These are phyloP conservation scores for Cariama cristata DNA, from an alignment of 2,113 vertebrate genomes.

Conservation along the genomic window DNA sequence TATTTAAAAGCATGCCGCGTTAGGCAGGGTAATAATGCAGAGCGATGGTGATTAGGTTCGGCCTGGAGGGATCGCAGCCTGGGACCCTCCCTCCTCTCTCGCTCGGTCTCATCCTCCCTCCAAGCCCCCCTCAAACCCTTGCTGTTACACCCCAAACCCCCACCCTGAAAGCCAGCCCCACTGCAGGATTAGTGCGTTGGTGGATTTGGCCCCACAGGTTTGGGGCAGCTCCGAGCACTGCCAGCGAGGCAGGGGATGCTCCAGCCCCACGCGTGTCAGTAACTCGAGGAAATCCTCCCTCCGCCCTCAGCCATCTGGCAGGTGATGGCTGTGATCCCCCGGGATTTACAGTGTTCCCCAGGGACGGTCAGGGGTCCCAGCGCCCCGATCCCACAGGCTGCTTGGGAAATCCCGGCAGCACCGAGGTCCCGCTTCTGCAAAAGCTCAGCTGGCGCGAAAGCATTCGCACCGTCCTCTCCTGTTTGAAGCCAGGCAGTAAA, in stretches of 20 bases:
- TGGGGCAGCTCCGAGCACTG: neutral
- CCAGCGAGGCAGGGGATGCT: neutral
- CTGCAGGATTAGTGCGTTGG: rapidly evolving
- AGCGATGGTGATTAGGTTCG: conserved; percentile 78
- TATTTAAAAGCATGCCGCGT: conserved; percentile 82
- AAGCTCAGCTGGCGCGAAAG: neutral
- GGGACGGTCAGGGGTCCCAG: rapidly evolving
- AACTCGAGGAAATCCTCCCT: neutral
- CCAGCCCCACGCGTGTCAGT: rapidly evolving
- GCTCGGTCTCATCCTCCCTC: neutral
- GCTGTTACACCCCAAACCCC: neutral
- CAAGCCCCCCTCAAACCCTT: neutral
- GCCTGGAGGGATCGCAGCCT: conserved; percentile 67
- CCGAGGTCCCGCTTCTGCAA: rapidly evolving
- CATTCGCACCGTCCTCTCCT: rapidly evolving
- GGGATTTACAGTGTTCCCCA: neutral
- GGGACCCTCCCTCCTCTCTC: conserved; percentile 25
- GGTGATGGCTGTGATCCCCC: too few species aligned
- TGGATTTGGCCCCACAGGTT: neutral
- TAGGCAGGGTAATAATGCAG: conserved; percentile 83
- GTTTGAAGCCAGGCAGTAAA: neutral
- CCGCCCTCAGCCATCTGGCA: rapidly evolving
- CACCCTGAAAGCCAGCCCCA: neutral
- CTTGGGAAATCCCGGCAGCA: neutral
- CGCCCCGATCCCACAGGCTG: neutral